These are phyloP conservation scores for Sebastes steindachneri DNA, from an alignment of 2,797 vertebrate genomes.

Conservation along the genomic window DNA sequence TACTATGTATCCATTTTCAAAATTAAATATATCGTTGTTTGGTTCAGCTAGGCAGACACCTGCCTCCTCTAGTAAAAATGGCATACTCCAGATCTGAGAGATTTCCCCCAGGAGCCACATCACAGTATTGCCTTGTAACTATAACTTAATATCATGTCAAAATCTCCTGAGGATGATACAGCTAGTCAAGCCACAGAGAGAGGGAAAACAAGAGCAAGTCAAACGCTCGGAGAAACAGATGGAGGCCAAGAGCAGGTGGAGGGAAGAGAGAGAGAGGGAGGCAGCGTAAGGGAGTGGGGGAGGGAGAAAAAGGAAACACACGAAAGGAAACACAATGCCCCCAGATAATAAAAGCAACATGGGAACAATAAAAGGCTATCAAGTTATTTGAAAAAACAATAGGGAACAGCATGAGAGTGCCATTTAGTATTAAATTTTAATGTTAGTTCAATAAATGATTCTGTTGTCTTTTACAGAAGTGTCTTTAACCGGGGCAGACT, in stretches of 20 bases:
- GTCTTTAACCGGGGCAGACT: conserved; percentile 67
- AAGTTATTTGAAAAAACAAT: conserved; percentile 88
- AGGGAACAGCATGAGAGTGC: conserved; percentile 81
- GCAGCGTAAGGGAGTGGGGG: background rate
- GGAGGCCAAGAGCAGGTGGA: conserved; percentile 56
- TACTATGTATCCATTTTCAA: conserved; percentile 87
- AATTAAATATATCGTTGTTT: conserved; percentile 92
- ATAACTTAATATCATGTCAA: conserved; percentile 92
- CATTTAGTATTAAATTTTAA: conserved; percentile 86
- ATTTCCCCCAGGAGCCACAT: conserved; percentile 89
- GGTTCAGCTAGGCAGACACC: conserved; percentile 87
- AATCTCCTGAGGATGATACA: conserved; percentile 89
- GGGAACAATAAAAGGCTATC: conserved; percentile 83
- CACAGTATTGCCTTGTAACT: conserved; percentile 90
- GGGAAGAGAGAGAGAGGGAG: conserved; percentile 12
- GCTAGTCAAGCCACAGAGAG: conserved; percentile 84
- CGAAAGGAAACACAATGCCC: conserved; percentile 77
- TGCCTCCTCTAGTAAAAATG: conserved; percentile 86
- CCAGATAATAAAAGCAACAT: conserved; percentile 85
- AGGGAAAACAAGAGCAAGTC: conserved; percentile 60
- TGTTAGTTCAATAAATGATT: conserved; percentile 79
- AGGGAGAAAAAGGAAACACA: conserved; percentile 21
- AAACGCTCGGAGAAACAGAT: conserved; percentile 61
- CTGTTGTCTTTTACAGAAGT: conserved; percentile 73
- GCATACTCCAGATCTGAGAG: conserved; percentile 83